Conservation (phyloP, 2,888 invertebrate species). For the Drosophila mulleri region DNA sequence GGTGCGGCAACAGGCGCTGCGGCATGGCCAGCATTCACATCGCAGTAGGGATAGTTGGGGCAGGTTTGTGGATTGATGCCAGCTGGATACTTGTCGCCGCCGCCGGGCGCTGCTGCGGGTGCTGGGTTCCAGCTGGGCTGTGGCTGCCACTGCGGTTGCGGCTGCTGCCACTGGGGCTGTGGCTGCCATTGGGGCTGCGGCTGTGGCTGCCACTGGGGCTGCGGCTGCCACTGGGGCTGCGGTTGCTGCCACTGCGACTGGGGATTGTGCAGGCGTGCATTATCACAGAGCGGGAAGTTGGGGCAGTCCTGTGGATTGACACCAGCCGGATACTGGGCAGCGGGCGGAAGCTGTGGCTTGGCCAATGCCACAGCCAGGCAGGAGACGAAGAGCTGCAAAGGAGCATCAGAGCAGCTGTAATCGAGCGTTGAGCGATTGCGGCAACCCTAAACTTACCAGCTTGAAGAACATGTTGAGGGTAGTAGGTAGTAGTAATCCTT, state of each 20-base stretch:
- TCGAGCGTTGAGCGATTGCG: too few species aligned
- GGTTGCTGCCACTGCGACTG: slow-evolving; percentile 82
- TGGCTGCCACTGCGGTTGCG: slow-evolving; percentile 58
- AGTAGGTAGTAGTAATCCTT: neutral
- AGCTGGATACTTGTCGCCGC: slow-evolving; percentile 85
- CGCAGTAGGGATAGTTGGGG: slow-evolving; percentile 87
- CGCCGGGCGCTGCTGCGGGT: slow-evolving; percentile 72
- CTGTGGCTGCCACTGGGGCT: slow-evolving; percentile 76
- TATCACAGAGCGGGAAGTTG: slow-evolving; percentile 86
- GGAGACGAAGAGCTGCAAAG: slow-evolving; percentile 78
- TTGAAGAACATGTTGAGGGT: slow-evolving; percentile 83
- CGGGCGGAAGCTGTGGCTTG: slow-evolving; percentile 84
- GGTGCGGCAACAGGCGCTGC: slow-evolving; percentile 82
- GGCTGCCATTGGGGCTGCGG: slow-evolving; percentile 71
- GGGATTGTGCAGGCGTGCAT: slow-evolving; percentile 84
- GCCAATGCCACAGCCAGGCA: slow-evolving; percentile 82
- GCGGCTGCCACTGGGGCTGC: slow-evolving; percentile 79
- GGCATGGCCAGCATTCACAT: slow-evolving; percentile 83
- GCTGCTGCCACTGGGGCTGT: slow-evolving; percentile 56
- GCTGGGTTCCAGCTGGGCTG: slow-evolving; percentile 81
- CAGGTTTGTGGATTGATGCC: slow-evolving; percentile 86
- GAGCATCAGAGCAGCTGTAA: neutral
- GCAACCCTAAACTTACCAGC: slow-evolving; percentile 81
- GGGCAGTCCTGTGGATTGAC: slow-evolving; percentile 86
- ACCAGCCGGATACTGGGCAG: slow-evolving; percentile 86